A percentile compares a stretch with the other conserved stretches of the same genome.
phyloP scores from a whole-genome alignment of 2,113 vertebrate species.

The Tetraodon nigroviridis region DNA sequence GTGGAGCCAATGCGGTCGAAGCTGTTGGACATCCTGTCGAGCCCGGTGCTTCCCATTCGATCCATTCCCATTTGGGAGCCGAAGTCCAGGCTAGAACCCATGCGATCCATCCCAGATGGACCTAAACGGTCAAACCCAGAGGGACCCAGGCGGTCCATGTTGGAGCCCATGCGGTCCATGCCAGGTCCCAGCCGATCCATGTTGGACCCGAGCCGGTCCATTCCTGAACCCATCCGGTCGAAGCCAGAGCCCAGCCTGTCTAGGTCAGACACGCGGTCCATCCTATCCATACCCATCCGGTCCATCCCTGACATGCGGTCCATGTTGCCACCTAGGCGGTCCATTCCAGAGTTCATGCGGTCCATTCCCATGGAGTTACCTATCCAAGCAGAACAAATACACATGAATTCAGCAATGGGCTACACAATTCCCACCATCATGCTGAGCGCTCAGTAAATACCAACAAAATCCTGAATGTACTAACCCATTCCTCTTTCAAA shows the following conservation, averaged over 20 bases:
- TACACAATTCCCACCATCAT: background rate
- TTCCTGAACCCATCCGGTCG: slow-evolving; percentile 84
- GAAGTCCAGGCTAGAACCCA: slow-evolving; percentile 77
- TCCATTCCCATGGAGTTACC: slow-evolving; percentile 80
- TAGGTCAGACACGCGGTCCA: slow-evolving; percentile 84
- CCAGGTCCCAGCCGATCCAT: slow-evolving; percentile 86
- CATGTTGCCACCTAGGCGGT: slow-evolving; percentile 80
- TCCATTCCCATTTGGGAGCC: slow-evolving; percentile 72
- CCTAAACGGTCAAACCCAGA: slow-evolving; percentile 81
- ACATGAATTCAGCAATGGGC: background rate
- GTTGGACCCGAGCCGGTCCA: slow-evolving; percentile 87
- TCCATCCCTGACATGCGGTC: slow-evolving; percentile 86
- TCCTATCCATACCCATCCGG: slow-evolving; percentile 84
- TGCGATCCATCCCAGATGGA: slow-evolving; percentile 82
- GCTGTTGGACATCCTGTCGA: slow-evolving; percentile 66
- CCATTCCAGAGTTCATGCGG: slow-evolving; percentile 82
- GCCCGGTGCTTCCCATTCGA: slow-evolving; percentile 72
- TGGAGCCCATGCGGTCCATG: slow-evolving; percentile 86
- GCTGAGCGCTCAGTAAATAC: background rate
- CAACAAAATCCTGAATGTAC: slow-evolving; percentile 51
- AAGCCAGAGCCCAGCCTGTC: slow-evolving; percentile 86
- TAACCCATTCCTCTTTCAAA: slow-evolving; percentile 87
- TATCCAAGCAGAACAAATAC: slow-evolving; percentile 15
- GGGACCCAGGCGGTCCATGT: slow-evolving; percentile 86
- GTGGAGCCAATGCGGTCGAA: slow-evolving; percentile 72